Conservation (phyloP, 2,888 invertebrate species). For the Erebia ligea region DNA sequence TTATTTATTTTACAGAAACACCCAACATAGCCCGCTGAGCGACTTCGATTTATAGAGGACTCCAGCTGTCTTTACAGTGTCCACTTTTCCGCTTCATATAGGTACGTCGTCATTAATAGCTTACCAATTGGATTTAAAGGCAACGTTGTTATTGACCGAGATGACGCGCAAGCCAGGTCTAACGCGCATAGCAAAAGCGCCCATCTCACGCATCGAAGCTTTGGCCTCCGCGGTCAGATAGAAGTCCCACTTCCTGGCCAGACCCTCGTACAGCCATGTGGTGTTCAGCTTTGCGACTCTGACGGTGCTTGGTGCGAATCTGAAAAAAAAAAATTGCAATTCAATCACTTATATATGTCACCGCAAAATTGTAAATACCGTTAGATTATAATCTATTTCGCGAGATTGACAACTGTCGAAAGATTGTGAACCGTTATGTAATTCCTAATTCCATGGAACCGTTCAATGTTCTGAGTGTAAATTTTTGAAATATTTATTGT, state of each 20-base stretch:
- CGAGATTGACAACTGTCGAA: too few relatives aligned
- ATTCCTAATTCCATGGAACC: too few relatives aligned
- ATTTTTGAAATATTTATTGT: too few relatives aligned
- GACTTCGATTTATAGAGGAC: too few relatives aligned
- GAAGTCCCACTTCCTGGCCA: slow-evolving; percentile 87
- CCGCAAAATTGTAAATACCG: too few relatives aligned
- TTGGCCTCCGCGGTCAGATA: slow-evolving; percentile 87
- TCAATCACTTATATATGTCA: too few relatives aligned
- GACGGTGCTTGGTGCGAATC: slow-evolving; percentile 84
- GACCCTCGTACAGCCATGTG: slow-evolving; percentile 89
- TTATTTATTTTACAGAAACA: too few relatives aligned
- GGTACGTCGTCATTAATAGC: background rate
- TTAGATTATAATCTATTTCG: too few relatives aligned
- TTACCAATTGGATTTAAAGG: slow-evolving; percentile 88
- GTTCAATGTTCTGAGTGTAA: too few relatives aligned
- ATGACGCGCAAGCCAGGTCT: slow-evolving; percentile 89
- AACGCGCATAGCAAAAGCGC: slow-evolving; percentile 89
- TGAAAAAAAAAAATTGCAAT: too few relatives aligned
- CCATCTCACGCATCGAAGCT: slow-evolving; percentile 85
- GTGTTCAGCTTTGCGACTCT: slow-evolving; percentile 79
- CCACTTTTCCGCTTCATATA: background rate
- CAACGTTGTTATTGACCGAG: slow-evolving; percentile 91
- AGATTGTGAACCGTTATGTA: too few relatives aligned
- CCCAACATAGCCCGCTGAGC: too few relatives aligned
- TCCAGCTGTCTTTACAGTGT: background rate